These are phyloP conservation scores for Apostichopus parvimensis DNA, from an alignment of 35 echinoderm and acorn worm species.

Conservation along the genomic window DNA sequence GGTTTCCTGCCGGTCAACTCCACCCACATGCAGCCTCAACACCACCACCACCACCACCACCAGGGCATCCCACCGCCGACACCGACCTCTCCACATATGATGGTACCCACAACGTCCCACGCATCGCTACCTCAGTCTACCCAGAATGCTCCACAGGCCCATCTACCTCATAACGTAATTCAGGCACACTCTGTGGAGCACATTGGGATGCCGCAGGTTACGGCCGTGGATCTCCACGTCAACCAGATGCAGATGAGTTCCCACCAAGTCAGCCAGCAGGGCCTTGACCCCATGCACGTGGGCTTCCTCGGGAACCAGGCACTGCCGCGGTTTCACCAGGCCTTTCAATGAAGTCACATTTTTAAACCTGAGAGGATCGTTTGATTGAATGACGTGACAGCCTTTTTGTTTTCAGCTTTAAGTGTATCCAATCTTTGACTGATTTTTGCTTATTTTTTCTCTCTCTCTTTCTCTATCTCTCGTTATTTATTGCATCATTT, in stretches of 20 bases:
- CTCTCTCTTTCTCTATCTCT: neutral
- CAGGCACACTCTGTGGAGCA: conserved; percentile 61
- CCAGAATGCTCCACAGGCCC: conserved; percentile 64
- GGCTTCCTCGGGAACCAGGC: conserved; percentile 71
- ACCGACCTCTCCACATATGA: conserved; percentile 62
- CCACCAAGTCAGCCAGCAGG: conserved; percentile 46
- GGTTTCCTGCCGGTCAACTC: conserved; percentile 80
- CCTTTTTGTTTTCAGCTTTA: conserved; percentile 54
- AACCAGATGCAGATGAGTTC: conserved; percentile 68
- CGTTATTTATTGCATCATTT: conserved; percentile 4
- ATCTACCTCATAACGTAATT: conserved; percentile 83
- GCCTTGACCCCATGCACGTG: conserved; percentile 57
- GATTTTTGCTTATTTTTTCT: conserved; percentile 21
- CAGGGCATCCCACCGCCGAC: conserved; percentile 52
- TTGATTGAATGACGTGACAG: conserved; percentile 33
- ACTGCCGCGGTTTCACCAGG: conserved; percentile 87
- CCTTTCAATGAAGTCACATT: conserved; percentile 77
- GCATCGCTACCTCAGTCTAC: conserved; percentile 78
- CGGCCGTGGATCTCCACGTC: conserved; percentile 65
- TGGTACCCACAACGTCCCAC: conserved; percentile 61
- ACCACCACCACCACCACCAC: conserved; percentile 62
- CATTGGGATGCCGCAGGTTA: conserved; percentile 47
- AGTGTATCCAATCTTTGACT: neutral
- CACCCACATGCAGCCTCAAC: conserved; percentile 51
- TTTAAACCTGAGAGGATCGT: neutral